A percentile compares a stretch with the other conserved stretches of the same genome.
phyloP scores from a whole-genome alignment of 1,140 invertebrate genomes.

The Bombus waltoni region DNA sequence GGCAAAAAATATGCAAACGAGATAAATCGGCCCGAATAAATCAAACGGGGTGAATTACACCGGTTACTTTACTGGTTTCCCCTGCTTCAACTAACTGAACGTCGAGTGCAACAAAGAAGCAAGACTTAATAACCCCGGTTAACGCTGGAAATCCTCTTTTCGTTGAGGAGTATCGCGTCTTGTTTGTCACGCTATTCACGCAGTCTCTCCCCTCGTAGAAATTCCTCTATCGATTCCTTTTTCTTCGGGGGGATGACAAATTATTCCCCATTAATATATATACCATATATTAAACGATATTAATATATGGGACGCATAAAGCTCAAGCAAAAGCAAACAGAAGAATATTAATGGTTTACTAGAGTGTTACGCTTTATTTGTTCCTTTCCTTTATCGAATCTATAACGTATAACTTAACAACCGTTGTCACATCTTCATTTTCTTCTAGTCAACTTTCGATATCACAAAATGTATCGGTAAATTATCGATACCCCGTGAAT shows the following conservation, averaged over 20 bases:
- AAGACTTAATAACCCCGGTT: slow-evolving; percentile 49
- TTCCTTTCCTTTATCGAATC: neutral
- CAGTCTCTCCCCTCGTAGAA: neutral
- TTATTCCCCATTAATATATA: neutral
- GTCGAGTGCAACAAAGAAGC: slow-evolving; percentile 47
- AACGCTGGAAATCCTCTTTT: slow-evolving; percentile 48
- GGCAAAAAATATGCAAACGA: slow-evolving; percentile 54
- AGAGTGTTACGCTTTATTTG: too few species aligned
- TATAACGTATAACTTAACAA: neutral
- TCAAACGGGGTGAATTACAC: slow-evolving; percentile 63
- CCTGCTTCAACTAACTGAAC: slow-evolving; percentile 43
- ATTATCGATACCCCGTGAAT: neutral
- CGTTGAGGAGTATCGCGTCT: neutral
- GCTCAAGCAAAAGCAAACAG: neutral
- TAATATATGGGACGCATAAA: neutral
- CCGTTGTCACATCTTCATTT: neutral
- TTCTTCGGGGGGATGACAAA: neutral
- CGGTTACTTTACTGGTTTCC: slow-evolving; percentile 48
- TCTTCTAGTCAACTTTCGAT: neutral
- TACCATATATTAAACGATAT: neutral
- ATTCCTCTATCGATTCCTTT: neutral
- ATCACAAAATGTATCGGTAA: neutral
- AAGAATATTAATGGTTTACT: neutral
- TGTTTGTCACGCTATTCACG: neutral
- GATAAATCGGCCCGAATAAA: slow-evolving; percentile 63